Percentiles rank a stretch among this genome's conserved stretches.
Evolutionary conservation across 2,797 vertebrate species (phyloP).

Genomic region (Liparis tanakae): DNA sequence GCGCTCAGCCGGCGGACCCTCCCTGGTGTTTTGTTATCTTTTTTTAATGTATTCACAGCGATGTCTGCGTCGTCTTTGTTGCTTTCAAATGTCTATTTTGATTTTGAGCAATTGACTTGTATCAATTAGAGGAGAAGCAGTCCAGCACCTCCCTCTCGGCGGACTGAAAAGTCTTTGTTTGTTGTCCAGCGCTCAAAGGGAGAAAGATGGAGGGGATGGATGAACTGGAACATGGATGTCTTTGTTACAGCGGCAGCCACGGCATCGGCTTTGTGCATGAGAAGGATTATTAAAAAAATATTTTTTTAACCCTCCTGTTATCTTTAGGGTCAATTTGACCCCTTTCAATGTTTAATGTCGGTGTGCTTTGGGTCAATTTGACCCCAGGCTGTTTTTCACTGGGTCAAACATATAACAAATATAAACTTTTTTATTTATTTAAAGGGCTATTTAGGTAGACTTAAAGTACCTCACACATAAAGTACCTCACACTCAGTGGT

Average conservation of each 20-base stretch:
- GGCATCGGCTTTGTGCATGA: conserved; percentile 17
- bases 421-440: too few relatives aligned
- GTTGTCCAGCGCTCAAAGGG: conserved; percentile 17
- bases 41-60: conserved; percentile 23
- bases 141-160: neutral
- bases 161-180: conserved; percentile 32
- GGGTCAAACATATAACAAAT: too few relatives aligned
- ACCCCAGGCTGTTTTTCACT: too few relatives aligned
- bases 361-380: too few relatives aligned
- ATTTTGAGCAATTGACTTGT: conserved; percentile 10
- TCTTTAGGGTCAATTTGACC: too few relatives aligned
- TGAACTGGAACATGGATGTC: conserved; percentile 20
- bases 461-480: too few relatives aligned
- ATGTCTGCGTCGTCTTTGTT: conserved; percentile 21
- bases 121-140: conserved; percentile 3
- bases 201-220: conserved; percentile 24
- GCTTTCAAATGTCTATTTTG: conserved; percentile 19
- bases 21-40: conserved; percentile 31
- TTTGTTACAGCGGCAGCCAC: conserved; percentile 28
- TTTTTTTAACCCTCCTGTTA: too few relatives aligned
- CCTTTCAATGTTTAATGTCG: too few relatives aligned
- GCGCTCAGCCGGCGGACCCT: conserved; percentile 25
- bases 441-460: too few relatives aligned
- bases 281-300: conserved; percentile 29
- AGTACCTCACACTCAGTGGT: too few relatives aligned